phyloP scores from a whole-genome alignment of 2,113 vertebrate species.

The Xiphophorus couchianus region DNA sequence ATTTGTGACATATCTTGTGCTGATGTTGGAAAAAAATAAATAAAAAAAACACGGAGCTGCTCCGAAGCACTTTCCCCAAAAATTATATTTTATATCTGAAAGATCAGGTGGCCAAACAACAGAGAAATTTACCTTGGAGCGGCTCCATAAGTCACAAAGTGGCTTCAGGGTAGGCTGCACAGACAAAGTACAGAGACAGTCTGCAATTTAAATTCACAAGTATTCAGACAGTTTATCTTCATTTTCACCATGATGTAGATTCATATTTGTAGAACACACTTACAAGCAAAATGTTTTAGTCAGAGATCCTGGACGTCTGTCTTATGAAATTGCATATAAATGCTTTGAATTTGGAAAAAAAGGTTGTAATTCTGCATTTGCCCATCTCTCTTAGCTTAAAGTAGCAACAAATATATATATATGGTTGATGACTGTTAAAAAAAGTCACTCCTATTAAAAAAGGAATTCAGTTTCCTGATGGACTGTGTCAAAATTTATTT shows the following conservation, averaged over 20 bases:
- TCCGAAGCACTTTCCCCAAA: background rate
- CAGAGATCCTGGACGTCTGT: constrained; percentile 11
- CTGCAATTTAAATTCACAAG: background rate
- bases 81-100: background rate
- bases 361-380: constrained; percentile 17
- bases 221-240: background rate
- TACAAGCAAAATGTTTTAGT: constrained; percentile 7
- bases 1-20: background rate
- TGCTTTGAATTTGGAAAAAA: constrained; percentile 11
- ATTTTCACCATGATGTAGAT: background rate
- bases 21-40: background rate
- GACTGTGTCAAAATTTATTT: no score
- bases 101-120: no score
- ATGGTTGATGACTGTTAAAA: no score
- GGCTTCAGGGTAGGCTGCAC: background rate
- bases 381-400: background rate
- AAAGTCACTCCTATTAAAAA: no score
- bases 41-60: background rate
- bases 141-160: background rate
- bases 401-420: no score
- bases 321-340: constrained; percentile 3
- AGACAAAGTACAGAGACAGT: background rate
- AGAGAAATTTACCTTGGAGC: background rate
- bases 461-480: no score
- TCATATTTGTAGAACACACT: background rate